phyloP scores from a whole-genome alignment of 1,140 invertebrate genomes.

The Bombyx mandarina region DNA sequence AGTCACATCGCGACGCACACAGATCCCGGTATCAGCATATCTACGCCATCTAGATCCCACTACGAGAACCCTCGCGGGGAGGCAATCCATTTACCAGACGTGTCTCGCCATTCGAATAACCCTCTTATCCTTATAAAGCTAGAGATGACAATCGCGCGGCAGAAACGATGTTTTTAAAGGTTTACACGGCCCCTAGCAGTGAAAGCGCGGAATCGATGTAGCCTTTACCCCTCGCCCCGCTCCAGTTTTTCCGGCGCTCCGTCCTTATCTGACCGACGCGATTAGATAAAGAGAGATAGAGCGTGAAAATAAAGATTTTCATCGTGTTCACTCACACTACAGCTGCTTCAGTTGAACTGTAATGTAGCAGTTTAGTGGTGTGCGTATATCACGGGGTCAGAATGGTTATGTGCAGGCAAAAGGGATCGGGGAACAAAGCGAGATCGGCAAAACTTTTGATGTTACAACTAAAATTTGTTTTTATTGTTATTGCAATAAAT shows the following conservation, averaged over 20 bases:
- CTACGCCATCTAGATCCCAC: constrained; percentile 70
- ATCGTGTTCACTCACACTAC: constrained; percentile 68
- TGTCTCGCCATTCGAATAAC: constrained; percentile 40
- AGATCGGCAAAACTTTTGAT: constrained; percentile 44
- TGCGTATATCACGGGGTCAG: constrained; percentile 38
- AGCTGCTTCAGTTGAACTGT: constrained; percentile 33
- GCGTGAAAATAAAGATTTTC: constrained; percentile 72
- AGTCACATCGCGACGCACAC: constrained; percentile 43
- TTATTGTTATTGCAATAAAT: constrained; percentile 15
- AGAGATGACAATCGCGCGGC: constrained; percentile 66
- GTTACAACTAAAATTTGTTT: constrained; percentile 26
- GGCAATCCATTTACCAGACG: constrained; percentile 66
- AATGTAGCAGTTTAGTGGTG: constrained; percentile 38
- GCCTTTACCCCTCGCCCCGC: constrained; percentile 67
- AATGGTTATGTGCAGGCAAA: constrained; percentile 30
- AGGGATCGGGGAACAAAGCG: constrained; percentile 39
- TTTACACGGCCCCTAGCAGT: constrained; percentile 70
- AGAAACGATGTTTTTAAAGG: constrained; percentile 63
- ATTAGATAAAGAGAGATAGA: constrained; percentile 72
- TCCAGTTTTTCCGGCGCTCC: constrained; percentile 67
- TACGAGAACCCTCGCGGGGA: constrained; percentile 67
- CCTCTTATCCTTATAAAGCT: constrained; percentile 41
- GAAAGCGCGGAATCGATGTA: constrained; percentile 71
- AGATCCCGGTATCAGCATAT: constrained; percentile 58
- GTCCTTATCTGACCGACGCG: constrained; percentile 67